phyloP scores from a whole-genome alignment of 2,888 invertebrate species.

The Noctua pronuba region DNA sequence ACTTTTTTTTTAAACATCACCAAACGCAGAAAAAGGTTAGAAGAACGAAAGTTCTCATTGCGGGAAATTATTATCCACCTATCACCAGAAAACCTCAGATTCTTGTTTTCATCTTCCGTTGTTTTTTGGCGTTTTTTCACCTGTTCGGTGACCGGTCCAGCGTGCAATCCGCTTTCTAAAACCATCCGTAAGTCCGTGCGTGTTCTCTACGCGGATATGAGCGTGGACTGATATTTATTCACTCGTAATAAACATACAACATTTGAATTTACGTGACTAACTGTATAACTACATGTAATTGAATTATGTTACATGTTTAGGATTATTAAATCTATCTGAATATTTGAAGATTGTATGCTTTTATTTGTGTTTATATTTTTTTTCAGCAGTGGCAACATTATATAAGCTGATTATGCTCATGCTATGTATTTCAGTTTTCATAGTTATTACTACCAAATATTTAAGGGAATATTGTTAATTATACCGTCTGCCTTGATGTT shows the following conservation, averaged over 20 bases:
- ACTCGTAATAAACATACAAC: slow-evolving; percentile 63
- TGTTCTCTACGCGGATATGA: slow-evolving; percentile 85
- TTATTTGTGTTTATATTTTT: no score
- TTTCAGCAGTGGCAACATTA: no score
- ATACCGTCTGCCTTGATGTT: slow-evolving; percentile 2
- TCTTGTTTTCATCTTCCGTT: slow-evolving; percentile 70
- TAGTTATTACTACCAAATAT: neutral
- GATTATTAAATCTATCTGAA: slow-evolving; percentile 10
- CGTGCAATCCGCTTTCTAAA: slow-evolving; percentile 88
- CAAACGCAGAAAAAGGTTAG: neutral
- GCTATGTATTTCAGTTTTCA: neutral
- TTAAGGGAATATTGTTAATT: neutral
- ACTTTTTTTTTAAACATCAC: no score
- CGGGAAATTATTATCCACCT: slow-evolving; percentile 40
- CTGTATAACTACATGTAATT: slow-evolving; percentile 45
- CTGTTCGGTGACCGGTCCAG: slow-evolving; percentile 81
- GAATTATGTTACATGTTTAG: slow-evolving; percentile 38
- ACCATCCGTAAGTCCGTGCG: slow-evolving; percentile 80
- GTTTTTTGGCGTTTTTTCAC: slow-evolving; percentile 79
- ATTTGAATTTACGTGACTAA: slow-evolving; percentile 49
- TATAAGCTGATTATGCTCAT: no score
- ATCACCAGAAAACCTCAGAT: slow-evolving; percentile 46
- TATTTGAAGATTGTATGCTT: no score
- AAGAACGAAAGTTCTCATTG: slow-evolving; percentile 34
- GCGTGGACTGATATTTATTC: slow-evolving; percentile 73